phyloP scores from a whole-genome alignment of 1,140 invertebrate species.

The Metaphire vulgaris region DNA sequence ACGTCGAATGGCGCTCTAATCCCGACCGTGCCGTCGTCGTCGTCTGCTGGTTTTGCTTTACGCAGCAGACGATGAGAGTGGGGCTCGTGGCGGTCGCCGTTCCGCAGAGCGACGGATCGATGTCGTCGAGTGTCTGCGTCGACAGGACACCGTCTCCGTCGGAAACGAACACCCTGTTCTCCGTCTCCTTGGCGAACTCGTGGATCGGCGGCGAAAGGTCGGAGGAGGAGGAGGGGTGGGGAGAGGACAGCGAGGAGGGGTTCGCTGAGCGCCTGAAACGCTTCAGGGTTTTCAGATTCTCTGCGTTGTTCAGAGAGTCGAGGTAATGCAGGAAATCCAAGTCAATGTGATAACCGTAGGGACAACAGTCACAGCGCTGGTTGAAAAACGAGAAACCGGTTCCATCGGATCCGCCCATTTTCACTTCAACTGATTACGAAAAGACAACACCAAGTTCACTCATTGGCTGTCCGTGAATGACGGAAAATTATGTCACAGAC shows the following conservation, averaged over 20 bases:
- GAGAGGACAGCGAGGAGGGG: too few relatives aligned
- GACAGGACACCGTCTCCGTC: not conserved
- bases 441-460: too few relatives aligned
- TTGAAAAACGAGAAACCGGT: too few relatives aligned
- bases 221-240: not conserved
- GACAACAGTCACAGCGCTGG: slow-evolving; percentile 55
- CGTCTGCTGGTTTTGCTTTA: too few relatives aligned
- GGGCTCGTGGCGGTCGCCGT: not conserved
- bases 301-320: slow-evolving; percentile 49
- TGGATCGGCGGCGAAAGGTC: not conserved
- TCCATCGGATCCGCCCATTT: too few relatives aligned
- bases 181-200: not conserved
- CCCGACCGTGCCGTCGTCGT: too few relatives aligned
- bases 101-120: not conserved
- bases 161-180: not conserved
- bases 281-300: not conserved
- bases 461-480: too few relatives aligned
- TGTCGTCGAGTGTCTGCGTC: not conserved
- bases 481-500: too few relatives aligned
- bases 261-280: not conserved
- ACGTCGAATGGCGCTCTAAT: too few relatives aligned
- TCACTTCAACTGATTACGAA: too few relatives aligned
- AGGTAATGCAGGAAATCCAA: slow-evolving; percentile 80
- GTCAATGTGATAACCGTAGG: slow-evolving; percentile 86
- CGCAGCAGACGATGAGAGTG: too few relatives aligned